Base-by-base conservation (phyloP, 1,140 invertebrate species). In the Manduca sexta region DNA sequence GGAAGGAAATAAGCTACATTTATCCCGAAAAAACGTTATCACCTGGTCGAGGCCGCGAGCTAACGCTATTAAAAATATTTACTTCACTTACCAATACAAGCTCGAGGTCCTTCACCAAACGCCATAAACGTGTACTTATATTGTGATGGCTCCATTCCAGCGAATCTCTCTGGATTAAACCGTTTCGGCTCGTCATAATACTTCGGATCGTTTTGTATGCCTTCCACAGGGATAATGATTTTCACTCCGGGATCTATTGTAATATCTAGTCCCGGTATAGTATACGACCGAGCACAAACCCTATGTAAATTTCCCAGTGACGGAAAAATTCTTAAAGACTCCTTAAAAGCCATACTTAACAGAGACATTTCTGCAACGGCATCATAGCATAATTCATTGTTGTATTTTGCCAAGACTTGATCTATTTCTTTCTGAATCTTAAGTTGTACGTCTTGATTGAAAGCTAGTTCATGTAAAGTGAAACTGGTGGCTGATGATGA, bases 41-140 rank as follows among this genome's bases (percentile, higher is more conserved):
- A 26, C 21, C 4, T 5, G 8, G 4, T 26, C 21, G 4, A 26
- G 4, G 8, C 21, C 8, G 4, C 8, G 21, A 3, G 4, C 4
- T 5, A 26, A 26, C 21, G 21, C 4, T 5, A 26, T n/a, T 6
- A 34, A 34, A 34, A 34, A 5, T 16, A 37, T 37, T 11, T 1
- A 12, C 8, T 34, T 15, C 35, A 54, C 60, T 59, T 45, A 86
- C 90, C 92, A 51, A 93, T 91, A 64, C 92, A 93, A 56, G 88
- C 89, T n/a, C 91, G 74, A 0, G 89, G 89, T 14, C 92, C 91
- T 49, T 91, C 90, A 0, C 91, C 91, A 64, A 93, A 94, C 0
- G 92, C 90, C 18, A 93, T 60, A 65, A 88, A 92, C 0, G 82
- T 37, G 60, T 82, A 89, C 0, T 66, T 82, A 52, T 86, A 87